Evolutionary conservation across 1,140 invertebrate genomes (phyloP).

Genomic region (Varroa destructor): DNA sequence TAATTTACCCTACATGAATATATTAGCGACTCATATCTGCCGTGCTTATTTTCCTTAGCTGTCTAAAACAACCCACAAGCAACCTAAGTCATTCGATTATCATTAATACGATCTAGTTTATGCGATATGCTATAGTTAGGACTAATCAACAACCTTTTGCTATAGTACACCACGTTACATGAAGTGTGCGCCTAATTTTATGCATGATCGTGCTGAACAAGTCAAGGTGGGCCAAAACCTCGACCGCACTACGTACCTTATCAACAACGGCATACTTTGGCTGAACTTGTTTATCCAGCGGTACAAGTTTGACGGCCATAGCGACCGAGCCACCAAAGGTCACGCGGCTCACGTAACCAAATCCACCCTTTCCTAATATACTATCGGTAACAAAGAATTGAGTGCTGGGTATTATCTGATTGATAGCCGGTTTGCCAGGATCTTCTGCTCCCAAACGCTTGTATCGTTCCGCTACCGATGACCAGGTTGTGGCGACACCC

Average conservation of each 20-base stretch:
- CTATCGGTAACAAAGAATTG: not conserved
- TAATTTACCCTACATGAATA: not conserved
- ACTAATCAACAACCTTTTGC: too few species aligned
- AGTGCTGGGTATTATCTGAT: not conserved
- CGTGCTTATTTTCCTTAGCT: not conserved
- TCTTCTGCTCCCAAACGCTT: too few species aligned
- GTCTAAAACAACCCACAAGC: not conserved
- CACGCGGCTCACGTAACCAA: not conserved
- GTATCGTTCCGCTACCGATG: not conserved
- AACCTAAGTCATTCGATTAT: too few species aligned
- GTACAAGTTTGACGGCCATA: conserved; percentile 12
- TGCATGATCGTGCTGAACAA: too few species aligned
- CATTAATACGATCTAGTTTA: too few species aligned
- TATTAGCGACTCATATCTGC: not conserved
- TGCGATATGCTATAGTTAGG: too few species aligned
- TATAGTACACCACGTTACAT: too few species aligned
- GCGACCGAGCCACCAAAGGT: not conserved
- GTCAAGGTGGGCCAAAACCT: not conserved
- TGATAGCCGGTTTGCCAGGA: not conserved
- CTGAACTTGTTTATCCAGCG: conserved; percentile 10
- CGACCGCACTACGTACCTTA: not conserved
- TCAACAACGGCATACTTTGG: conserved; percentile 20
- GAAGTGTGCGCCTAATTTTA: too few species aligned
- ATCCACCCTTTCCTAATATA: not conserved
- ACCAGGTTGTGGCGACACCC: not conserved